phyloP scores from a whole-genome alignment of 30 jellyfish, hydroid and myxozoan genomes.

The Aurelia aurita region DNA sequence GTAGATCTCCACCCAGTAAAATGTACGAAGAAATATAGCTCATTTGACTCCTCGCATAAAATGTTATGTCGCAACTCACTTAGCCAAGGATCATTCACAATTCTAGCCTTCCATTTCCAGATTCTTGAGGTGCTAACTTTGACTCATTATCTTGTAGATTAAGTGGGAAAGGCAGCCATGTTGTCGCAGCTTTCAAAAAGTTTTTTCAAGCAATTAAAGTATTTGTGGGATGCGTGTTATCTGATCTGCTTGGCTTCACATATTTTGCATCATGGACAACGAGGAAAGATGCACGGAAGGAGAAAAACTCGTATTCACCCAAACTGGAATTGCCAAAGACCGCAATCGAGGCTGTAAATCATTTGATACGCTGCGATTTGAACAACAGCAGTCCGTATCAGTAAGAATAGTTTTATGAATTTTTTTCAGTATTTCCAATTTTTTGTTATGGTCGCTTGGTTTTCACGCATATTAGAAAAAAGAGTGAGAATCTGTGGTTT shows the following conservation, averaged over 20 bases:
- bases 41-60: too few species aligned
- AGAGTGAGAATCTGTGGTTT: too few species aligned
- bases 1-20: too few species aligned
- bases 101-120: too few species aligned
- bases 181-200: neutral
- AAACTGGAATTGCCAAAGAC: neutral
- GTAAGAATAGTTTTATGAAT: neutral
- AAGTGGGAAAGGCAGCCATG: neutral
- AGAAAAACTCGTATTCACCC: neutral
- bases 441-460: too few species aligned
- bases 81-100: too few species aligned
- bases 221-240: neutral
- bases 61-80: too few species aligned
- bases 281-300: neutral
- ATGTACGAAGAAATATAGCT: too few species aligned
- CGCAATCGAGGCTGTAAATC: neutral
- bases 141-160: neutral
- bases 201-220: neutral
- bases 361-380: neutral
- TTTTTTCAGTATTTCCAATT: neutral
- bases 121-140: neutral
- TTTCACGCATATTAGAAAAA: too few species aligned
- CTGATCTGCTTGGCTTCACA: slow-evolving; percentile 1
- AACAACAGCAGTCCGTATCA: neutral
- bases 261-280: neutral